Evolutionary conservation across 2,888 invertebrate species (phyloP), one percentile per base, ranked within the genome.

Genomic region (Rapana venosa): DNA sequence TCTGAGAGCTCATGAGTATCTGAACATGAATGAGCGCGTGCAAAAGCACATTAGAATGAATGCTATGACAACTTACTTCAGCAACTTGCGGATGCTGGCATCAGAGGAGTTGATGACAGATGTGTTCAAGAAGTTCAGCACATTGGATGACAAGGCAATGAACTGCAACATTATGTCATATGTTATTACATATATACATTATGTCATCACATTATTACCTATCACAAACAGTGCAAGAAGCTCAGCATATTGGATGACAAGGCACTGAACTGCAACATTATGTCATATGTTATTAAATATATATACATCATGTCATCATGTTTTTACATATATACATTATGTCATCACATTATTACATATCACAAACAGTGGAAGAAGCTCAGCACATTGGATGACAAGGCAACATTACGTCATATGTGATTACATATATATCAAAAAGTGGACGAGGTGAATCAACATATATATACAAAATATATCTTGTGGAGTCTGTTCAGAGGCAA

Each of bases 161-260:
- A 98, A 99, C 97, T 98, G 96, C 30, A 96, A 95, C 35, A 79
- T 32, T 0, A 79, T 22, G 47, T 47, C 8, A 47, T 47, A 47
- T 47, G 47, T 47, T 2, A 47, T 47, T 47, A 47, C 8, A 47
- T 8, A 66, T 6, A 13, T 13, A 66, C 47, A 47, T 47, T 8
- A 47, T 47, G 47, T 47, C 47, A 66, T 66, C 66, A 22, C 8
- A 8, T 66, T 26, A 66, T 66, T 66, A 66, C 66, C 4, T 66
- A 66, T 66, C 26, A 66, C 66, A 22, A 66, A 26, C 20, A 66
- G 93, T 98, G 98, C 95, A 99, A 97, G 92, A 99, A 98, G 90
- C 97, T 97, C 95, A 99, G 98, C 92, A 99, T 98, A 94, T 98
- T 98, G 0, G 98, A 98, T 0, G 98, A 98, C 93, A 99, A 96